Evolutionary conservation across 1,140 invertebrate genomes (phyloP), one percentile per base, ranked within the genome.

Genomic region (Chelonus insularis): DNA sequence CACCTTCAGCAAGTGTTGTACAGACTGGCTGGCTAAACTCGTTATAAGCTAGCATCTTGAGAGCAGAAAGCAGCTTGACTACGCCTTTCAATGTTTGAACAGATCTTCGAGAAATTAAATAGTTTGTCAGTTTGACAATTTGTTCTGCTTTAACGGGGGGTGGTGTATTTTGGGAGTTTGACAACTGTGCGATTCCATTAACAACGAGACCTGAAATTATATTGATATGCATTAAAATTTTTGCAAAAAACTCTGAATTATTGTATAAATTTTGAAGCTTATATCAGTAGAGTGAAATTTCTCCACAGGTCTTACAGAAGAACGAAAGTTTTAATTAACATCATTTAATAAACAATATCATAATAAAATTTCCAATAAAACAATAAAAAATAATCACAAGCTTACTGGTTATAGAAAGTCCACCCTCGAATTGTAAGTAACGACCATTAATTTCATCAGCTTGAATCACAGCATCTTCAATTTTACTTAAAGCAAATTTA

Each of bases 381-480:
- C 3, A 50, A 25, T 54, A 16, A 45, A 34, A 23, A 45, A 5
- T 32, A 43, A 52, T 4, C 29, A 36, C 11, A 8, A 57, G 72
- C 73, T 69, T 67, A 84, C 83, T 85, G 36, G 83, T 87, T 1
- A 79, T 63, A n/a, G 76, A 76, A 64, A 91, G 82, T 5, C 96
- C 96, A 36, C 95, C 95, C 82, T 98, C 96, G 81, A 96, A 98
- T 82, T 97, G 91, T 36, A 96, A 83, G 65, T 90, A 89, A 70
- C 88, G 88, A 7, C 90, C 89, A 83, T 97, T 91, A 18, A 96
- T 89, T 86, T 98, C 95, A 85, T 99, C 96, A 29, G 95, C 95
- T 77, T 97, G 94, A 9, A 94, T 89, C 65, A 97, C 84, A 39
- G 93, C 89, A 82, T 97, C 94, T 82, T 96, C 94, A 47, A 97